phyloP scores from a whole-genome alignment of 2,797 vertebrate species.

The Channallabes apus region DNA sequence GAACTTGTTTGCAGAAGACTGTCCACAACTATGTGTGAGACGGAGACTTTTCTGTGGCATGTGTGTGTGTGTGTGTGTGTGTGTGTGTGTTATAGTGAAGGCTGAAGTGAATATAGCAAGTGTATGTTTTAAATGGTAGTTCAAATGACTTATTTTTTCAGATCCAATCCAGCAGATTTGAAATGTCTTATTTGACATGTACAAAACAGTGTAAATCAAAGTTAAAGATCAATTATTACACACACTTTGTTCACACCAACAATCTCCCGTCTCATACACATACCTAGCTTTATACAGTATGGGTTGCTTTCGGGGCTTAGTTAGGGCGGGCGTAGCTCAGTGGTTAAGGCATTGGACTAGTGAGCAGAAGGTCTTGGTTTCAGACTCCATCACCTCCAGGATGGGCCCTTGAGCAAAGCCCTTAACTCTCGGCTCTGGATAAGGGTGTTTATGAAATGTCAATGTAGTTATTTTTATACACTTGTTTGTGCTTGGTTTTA shows the following conservation, averaged over 20 bases:
- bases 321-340: too few species aligned
- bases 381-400: too few species aligned
- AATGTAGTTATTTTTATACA: background rate
- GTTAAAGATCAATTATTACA: background rate
- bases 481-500: background rate
- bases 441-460: too few species aligned
- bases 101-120: background rate
- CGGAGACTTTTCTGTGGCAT: background rate
- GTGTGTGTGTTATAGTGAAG: background rate
- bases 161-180: background rate
- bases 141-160: background rate
- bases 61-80: slow-evolving; percentile 21
- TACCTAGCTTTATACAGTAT: background rate
- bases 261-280: too few species aligned
- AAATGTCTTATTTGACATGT: background rate
- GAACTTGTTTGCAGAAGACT: slow-evolving; percentile 30
- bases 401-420: too few species aligned
- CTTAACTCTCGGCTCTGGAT: too few species aligned
- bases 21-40: slow-evolving; percentile 33
- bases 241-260: background rate
- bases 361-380: too few species aligned
- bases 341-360: too few species aligned
- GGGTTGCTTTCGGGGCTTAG: background rate
- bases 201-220: background rate
- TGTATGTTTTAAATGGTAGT: background rate